Conservation (phyloP, 2,113 vertebrate genomes). For the Dissostichus mawsoni region DNA sequence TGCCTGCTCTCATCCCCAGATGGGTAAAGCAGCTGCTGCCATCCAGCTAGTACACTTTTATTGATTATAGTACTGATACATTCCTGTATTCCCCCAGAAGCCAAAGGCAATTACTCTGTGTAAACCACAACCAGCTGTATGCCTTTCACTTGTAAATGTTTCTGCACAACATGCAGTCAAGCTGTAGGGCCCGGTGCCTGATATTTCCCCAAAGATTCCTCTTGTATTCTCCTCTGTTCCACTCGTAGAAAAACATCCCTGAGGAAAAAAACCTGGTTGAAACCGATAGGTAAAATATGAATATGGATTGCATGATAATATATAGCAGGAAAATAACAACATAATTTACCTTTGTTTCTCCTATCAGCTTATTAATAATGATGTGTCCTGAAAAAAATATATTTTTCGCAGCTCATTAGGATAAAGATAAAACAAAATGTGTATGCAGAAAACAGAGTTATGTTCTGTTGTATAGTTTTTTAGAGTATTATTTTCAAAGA, state of each 20-base stretch:
- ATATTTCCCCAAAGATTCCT: constrained; percentile 70
- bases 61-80: constrained; percentile 78
- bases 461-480: constrained; percentile 15
- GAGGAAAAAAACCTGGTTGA: constrained; percentile 48
- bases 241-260: constrained; percentile 58
- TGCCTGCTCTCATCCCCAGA: constrained; percentile 70
- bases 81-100: constrained; percentile 76
- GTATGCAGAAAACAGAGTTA: constrained; percentile 20
- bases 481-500: constrained; percentile 12
- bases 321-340: constrained; percentile 33
- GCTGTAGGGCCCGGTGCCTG: constrained; percentile 58
- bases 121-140: constrained; percentile 76
- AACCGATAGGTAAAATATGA: constrained; percentile 60
- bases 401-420: constrained; percentile 48
- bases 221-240: constrained; percentile 53
- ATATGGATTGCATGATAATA: constrained; percentile 70
- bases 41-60: constrained; percentile 71
- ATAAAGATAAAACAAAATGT: constrained; percentile 49
- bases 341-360: constrained; percentile 43
- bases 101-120: constrained; percentile 77
- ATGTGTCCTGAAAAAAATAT: constrained; percentile 37
- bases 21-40: constrained; percentile 71
- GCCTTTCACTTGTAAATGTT: constrained; percentile 73
- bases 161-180: constrained; percentile 62
- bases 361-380: constrained; percentile 64